These are phyloP conservation scores for Dicrurus megarhynchus DNA, from an alignment of 2,113 vertebrate genomes.

Conservation along the genomic window DNA sequence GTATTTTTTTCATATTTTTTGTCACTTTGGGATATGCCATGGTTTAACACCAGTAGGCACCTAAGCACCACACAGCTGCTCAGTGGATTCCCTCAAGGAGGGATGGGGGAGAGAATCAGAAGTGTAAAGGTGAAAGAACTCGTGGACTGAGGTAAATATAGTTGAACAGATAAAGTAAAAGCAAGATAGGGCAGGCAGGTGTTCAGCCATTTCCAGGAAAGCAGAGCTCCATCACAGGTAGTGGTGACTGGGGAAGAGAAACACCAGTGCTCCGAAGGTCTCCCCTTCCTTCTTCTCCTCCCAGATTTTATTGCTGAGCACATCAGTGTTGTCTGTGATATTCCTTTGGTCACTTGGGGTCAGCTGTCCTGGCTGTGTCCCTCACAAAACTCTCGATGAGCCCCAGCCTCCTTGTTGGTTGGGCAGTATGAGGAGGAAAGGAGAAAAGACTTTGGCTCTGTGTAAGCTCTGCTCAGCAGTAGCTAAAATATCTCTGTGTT, in stretches of 20 bases:
- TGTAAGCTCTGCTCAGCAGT: neutral
- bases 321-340: neutral
- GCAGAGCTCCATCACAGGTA: rapidly evolving
- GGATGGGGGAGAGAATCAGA: neutral
- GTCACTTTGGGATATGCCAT: neutral
- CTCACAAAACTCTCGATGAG: rapidly evolving
- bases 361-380: neutral
- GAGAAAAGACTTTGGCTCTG: neutral
- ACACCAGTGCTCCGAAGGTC: rapidly evolving
- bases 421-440: neutral
- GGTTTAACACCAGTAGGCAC: neutral
- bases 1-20: neutral
- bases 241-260: neutral
- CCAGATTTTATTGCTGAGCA: neutral
- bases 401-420: neutral
- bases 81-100: rapidly evolving
- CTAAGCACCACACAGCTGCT: rapidly evolving
- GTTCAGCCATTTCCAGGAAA: neutral
- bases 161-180: neutral
- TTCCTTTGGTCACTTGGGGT: neutral
- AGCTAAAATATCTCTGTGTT: neutral
- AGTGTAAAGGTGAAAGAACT: neutral
- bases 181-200: too few relatives aligned
- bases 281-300: neutral
- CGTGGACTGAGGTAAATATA: rapidly evolving